Percentiles rank a stretch among this genome's conserved stretches.
These are phyloP conservation scores for Willowsia nigromaculata DNA, from an alignment of 2,888 invertebrate genomes.

Conservation along the genomic window DNA sequence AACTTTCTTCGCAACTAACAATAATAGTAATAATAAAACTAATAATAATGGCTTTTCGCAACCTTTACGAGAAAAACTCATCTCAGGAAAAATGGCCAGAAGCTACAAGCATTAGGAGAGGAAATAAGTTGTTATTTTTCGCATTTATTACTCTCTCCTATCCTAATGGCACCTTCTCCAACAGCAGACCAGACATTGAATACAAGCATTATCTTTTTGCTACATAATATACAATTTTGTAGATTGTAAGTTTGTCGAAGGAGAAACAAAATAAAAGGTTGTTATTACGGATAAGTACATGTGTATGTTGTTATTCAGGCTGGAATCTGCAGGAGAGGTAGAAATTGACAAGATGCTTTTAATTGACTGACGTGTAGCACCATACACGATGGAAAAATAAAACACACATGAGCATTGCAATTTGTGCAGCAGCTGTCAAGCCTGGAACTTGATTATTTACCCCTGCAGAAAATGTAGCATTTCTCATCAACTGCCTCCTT, in stretches of 20 bases:
- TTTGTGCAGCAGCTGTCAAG: constrained; percentile 6
- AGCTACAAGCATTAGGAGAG: neutral
- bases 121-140: constrained; percentile 7
- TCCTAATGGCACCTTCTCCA: neutral
- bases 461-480: neutral
- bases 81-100: neutral
- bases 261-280: neutral
- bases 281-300: neutral
- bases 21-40: neutral
- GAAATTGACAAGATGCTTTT: neutral
- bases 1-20: constrained; percentile 15
- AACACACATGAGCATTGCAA: neutral
- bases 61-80: neutral
- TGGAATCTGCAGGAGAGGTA: neutral
- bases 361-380: neutral
- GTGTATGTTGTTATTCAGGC: neutral
- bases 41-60: neutral
- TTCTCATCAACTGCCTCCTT: neutral
- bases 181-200: neutral
- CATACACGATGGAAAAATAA: neutral
- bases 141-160: neutral
- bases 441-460: neutral
- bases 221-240: neutral
- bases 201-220: neutral
- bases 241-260: neutral